phyloP scores from a whole-genome alignment of 2,888 invertebrate species.

The Dorcus parallelipipedus region DNA sequence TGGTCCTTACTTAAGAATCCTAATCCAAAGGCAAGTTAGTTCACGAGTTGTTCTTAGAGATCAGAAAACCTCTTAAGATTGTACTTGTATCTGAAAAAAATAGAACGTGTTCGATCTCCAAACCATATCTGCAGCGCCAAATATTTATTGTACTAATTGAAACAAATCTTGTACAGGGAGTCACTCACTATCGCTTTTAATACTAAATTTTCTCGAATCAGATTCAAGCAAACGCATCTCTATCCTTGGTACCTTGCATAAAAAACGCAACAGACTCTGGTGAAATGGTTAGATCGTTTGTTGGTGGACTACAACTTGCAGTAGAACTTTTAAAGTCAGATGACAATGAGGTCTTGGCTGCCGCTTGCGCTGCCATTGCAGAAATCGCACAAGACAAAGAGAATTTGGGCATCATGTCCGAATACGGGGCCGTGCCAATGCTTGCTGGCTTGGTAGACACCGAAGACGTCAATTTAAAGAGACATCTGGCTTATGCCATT shows the following conservation, averaged over 20 bases:
- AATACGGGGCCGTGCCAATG: conserved; percentile 86
- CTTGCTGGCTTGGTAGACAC: conserved; percentile 75
- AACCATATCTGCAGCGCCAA: no score
- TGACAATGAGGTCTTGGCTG: conserved; percentile 77
- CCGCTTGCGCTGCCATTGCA: conserved; percentile 87
- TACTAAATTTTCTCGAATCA: conserved; percentile 16
- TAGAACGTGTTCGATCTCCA: no score
- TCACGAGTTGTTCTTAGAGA: background rate
- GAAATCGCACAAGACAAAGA: conserved; percentile 88
- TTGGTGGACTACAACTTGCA: conserved; percentile 88
- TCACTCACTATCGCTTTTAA: no score
- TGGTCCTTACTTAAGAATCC: conserved; percentile 93
- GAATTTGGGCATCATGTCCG: conserved; percentile 91
- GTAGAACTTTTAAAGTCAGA: conserved; percentile 83
- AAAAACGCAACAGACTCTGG: conserved; percentile 86
- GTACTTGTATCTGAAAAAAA: no score
- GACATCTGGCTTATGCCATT: conserved; percentile 85
- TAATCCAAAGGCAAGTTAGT: conserved; percentile 52
- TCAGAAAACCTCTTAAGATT: no score
- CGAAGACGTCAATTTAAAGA: conserved; percentile 69
- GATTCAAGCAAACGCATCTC: conserved; percentile 89
- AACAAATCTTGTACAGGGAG: no score
- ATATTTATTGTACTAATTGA: no score
- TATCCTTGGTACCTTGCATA: conserved; percentile 90
- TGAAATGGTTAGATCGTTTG: conserved; percentile 91